Conservation (phyloP, 1,140 invertebrate genomes). For the Diuraphis noxia region DNA sequence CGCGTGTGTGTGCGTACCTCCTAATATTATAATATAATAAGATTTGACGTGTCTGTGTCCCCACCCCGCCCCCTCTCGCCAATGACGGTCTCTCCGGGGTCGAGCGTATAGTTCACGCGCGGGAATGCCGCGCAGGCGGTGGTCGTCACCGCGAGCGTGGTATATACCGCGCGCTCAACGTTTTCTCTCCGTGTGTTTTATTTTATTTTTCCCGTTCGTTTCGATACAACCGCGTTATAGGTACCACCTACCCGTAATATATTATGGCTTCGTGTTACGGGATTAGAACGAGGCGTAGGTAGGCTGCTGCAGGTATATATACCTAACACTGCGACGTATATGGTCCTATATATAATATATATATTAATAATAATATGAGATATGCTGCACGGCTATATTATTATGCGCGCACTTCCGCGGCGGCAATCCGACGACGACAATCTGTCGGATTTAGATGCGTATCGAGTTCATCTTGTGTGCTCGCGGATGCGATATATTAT, state of each 20-base stretch:
- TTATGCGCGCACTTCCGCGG: not conserved
- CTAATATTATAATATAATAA: not conserved
- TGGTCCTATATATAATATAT: not conserved
- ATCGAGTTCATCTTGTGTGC: not conserved
- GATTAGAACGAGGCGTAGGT: not conserved
- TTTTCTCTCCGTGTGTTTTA: not conserved
- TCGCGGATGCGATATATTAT: not conserved
- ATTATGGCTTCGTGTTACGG: not conserved
- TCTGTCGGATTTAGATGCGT: constrained; percentile 16
- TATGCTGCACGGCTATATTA: not conserved
- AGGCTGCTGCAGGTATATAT: not conserved
- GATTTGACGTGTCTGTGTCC: not conserved
- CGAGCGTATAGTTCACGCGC: constrained; percentile 33
- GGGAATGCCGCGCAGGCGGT: constrained; percentile 34
- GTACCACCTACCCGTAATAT: not conserved
- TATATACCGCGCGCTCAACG: not conserved
- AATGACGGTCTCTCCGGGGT: constrained; percentile 1
- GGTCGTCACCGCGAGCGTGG: not conserved
- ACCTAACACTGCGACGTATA: not conserved
- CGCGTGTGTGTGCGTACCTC: not conserved
- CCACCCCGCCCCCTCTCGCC: not conserved
- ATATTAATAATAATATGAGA: not conserved
- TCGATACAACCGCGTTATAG: not conserved
- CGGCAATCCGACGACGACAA: not conserved
- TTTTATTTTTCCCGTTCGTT: not conserved